These are phyloP conservation scores for Pseudobourletiella spinata DNA, from an alignment of 1,140 invertebrate species.

Conservation along the genomic window DNA sequence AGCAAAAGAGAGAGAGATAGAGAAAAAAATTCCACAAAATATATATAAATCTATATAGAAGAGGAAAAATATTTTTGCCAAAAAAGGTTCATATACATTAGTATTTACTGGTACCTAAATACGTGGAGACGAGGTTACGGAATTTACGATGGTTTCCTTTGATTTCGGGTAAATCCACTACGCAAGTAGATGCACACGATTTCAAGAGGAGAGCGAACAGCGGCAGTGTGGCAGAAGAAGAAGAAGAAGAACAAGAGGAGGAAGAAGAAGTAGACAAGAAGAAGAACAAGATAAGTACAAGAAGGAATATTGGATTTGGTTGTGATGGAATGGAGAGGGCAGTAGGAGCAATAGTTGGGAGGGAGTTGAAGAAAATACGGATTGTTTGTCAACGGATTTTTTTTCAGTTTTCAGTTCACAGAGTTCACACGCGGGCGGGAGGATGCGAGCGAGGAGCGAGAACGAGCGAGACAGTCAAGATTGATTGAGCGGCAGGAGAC, in stretches of 20 bases:
- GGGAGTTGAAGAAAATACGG: no score
- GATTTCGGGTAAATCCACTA: constrained; percentile 93
- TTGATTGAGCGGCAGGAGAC: constrained; percentile 6
- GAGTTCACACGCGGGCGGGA: no score
- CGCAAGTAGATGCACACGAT: constrained; percentile 28
- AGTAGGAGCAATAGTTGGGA: no score
- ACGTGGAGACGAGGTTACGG: constrained; percentile 92
- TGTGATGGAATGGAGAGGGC: no score
- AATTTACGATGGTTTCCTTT: constrained; percentile 96
- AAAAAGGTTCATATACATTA: background rate
- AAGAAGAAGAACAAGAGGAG: no score
- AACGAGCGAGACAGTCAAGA: constrained; percentile 16
- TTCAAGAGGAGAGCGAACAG: no score
- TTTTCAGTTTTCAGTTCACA: constrained; percentile 36
- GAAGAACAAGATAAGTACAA: no score
- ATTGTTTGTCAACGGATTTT: no score
- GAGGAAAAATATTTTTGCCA: no score
- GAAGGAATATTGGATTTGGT: no score
- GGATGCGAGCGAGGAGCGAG: constrained; percentile 12
- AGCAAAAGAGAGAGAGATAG: background rate
- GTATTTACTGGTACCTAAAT: constrained; percentile 65
- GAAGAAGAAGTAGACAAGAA: no score
- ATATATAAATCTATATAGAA: background rate
- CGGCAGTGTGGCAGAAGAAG: constrained; percentile 14
- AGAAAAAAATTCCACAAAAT: background rate